Percentiles rank a stretch among this genome's conserved stretches.
Conservation (phyloP, 1,140 invertebrate species). For the Sminthurides bifidus region DNA sequence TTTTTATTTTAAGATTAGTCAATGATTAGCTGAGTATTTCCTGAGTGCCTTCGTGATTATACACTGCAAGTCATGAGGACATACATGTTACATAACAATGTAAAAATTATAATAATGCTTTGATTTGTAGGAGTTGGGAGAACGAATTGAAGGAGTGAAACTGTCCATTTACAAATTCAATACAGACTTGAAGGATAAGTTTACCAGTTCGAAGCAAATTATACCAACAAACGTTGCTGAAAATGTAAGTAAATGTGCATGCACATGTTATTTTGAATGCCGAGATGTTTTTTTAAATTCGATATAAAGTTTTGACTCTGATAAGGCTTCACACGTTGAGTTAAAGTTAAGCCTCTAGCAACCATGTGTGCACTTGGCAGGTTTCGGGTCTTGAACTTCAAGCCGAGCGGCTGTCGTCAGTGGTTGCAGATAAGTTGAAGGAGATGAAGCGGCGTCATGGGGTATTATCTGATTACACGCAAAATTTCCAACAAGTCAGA, state of each 20-base stretch:
- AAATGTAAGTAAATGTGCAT: conserved; percentile 24
- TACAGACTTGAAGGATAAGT: conserved; percentile 23
- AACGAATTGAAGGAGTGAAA: conserved; percentile 9
- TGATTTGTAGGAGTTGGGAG: no score
- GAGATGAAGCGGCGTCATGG: conserved; percentile 74
- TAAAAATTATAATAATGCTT: background rate
- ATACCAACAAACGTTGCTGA: conserved; percentile 20
- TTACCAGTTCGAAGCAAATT: conserved; percentile 25
- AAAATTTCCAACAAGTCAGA: conserved; percentile 66
- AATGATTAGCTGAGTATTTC: background rate
- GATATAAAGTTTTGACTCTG: no score
- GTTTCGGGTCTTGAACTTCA: conserved; percentile 43
- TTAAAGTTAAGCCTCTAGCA: no score
- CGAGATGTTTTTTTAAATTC: no score
- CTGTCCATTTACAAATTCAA: conserved; percentile 20
- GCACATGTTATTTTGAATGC: no score
- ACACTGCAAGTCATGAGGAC: background rate
- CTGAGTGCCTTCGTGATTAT: background rate
- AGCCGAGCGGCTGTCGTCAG: conserved; percentile 59
- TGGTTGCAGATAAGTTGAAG: conserved; percentile 73
- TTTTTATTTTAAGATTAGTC: background rate
- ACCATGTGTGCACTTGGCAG: no score
- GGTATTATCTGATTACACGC: conserved; percentile 60
- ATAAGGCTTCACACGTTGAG: no score
- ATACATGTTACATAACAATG: background rate